Base-by-base conservation (phyloP, 2,888 invertebrate genomes). In the Baronia brevicornis region DNA sequence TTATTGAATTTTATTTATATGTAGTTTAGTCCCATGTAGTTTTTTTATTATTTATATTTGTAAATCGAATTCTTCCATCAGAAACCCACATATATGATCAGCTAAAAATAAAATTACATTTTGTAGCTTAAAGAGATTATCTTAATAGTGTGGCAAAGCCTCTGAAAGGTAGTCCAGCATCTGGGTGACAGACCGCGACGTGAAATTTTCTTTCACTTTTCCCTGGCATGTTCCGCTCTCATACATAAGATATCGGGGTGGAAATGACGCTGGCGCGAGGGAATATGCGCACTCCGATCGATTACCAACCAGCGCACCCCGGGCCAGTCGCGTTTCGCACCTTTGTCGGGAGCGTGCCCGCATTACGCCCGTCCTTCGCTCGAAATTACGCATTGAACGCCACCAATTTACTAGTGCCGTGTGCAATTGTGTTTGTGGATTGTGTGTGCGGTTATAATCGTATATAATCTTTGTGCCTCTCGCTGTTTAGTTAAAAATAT, bases 201-300 rank as follows among this genome's bases (percentile, higher is more conserved):
- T 47, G 50, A 51, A 43, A 57, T 21, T 21, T 35, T 70, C 68
- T 68, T 67, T 67, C 68, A 64, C 70, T 68, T 59, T 73, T 68
- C 63, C 65, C 57, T 43, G 48, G 57, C 58, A 60, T 61, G 60
- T 63, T 60, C 60, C 61, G 56, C 63, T 71, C 68, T 75, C 78
- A 80, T 80, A 80, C 78, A 82, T 79, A 80, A 82, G 79, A 78
- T 74, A 80, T 79, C 59, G 69, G 63, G 64, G 62, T 60, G 51
- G 60, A 57, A 51, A 55, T 67, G 70, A 65, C 69, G 74, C 64
- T 61, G 55, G 45, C 48, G 46, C 60, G 34, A 66, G 32, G 49
- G 59, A 56, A 62, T 71, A 61, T 74, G 84, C 84, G 84, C 75
- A 70, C 48, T 54, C 18, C 68, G 57, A 82, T 80, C 79, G 82